phyloP scores from a whole-genome alignment of 1,140 invertebrate genomes.

The Drosophila lacertosa region DNA sequence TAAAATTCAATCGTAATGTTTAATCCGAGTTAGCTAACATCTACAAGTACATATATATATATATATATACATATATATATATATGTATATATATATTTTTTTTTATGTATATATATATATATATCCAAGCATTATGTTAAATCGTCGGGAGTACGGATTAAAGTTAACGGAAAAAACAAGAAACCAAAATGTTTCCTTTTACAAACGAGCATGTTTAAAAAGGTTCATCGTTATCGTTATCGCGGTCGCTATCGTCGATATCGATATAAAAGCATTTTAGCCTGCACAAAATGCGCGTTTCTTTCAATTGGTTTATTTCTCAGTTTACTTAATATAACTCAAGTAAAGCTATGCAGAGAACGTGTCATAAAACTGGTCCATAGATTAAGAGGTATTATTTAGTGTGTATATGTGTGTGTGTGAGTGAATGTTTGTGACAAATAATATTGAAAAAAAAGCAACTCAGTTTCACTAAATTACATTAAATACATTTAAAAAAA shows the following conservation, averaged over 20 bases:
- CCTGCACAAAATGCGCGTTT: background rate
- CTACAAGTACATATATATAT: constrained; percentile 32
- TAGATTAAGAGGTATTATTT: constrained; percentile 78
- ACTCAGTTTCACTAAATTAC: constrained; percentile 5
- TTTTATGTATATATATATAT: constrained; percentile 30
- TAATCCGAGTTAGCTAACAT: constrained; percentile 19
- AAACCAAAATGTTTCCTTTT: background rate
- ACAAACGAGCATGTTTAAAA: constrained; percentile 6
- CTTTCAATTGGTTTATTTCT: constrained; percentile 22
- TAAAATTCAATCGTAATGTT: constrained; percentile 43
- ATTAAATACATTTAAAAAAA: background rate
- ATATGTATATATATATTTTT: too few species aligned
- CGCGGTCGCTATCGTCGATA: background rate
- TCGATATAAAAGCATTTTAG: too few species aligned
- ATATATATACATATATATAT: constrained; percentile 31
- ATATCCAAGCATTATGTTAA: constrained; percentile 19
- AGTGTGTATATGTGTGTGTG: constrained; percentile 29
- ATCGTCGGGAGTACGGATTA: background rate
- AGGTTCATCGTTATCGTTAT: constrained; percentile 7
- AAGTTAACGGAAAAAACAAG: background rate
- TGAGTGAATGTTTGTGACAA: background rate
- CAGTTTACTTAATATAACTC: constrained; percentile 44
- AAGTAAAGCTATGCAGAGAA: constrained; percentile 53
- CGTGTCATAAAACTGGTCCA: constrained; percentile 70
- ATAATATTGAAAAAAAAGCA: background rate